Conservation (phyloP, 2,797 vertebrate species). For the Argya squamiceps region DNA sequence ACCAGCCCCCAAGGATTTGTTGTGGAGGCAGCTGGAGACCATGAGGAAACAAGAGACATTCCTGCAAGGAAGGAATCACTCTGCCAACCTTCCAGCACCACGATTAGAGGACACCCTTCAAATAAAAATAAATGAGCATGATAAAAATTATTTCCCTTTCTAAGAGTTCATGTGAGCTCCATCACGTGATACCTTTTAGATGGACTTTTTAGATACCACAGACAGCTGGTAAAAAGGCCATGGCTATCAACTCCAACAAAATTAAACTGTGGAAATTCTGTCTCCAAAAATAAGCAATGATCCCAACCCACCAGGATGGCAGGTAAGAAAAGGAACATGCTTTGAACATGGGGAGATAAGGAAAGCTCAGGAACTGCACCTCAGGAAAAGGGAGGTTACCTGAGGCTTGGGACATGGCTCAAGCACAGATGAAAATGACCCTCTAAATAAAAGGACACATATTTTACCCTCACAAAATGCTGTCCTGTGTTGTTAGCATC, state of each 20-base stretch:
- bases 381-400: neutral
- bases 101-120: neutral
- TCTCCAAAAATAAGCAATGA: neutral
- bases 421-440: neutral
- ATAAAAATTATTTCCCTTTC: neutral
- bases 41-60: neutral
- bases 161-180: neutral
- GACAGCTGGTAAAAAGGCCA: neutral
- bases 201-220: neutral
- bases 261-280: neutral
- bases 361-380: neutral
- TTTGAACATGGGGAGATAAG: neutral
- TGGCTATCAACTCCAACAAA: neutral
- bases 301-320: neutral
- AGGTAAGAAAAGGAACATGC: neutral
- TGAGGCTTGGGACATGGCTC: neutral
- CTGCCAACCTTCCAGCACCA: neutral
- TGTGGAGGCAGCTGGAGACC: neutral
- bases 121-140: neutral
- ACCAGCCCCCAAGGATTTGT: neutral
- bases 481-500: neutral
- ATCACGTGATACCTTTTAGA: too few species aligned
- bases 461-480: neutral
- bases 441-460: neutral
- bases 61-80: neutral